Evolutionary conservation across 2,888 invertebrate genomes (phyloP).

Genomic region (Lydus trimaculatus): DNA sequence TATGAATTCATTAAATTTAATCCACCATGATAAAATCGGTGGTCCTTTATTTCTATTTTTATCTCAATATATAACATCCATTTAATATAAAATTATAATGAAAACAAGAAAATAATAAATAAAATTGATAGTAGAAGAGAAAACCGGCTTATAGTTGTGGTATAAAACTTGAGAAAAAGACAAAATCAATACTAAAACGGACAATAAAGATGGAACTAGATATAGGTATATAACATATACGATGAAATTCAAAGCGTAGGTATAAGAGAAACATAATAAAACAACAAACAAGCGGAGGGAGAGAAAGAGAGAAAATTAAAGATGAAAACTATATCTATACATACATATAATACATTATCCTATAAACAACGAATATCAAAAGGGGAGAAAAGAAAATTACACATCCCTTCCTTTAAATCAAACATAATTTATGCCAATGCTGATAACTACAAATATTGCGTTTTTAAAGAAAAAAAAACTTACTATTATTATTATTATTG

Average conservation of each 20-base stretch:
- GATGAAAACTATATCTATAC: neutral
- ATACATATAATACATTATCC: neutral
- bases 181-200: constrained; percentile 3
- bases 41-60: no score
- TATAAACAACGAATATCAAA: neutral
- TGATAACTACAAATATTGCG: no score
- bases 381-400: neutral
- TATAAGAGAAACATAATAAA: neutral
- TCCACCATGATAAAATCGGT: no score
- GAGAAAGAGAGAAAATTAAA: neutral
- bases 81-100: neutral
- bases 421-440: neutral
- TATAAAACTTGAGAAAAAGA: neutral
- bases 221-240: neutral
- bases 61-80: no score
- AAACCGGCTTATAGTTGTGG: neutral
- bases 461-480: neutral
- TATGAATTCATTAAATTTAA: no score
- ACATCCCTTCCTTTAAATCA: neutral
- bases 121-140: neutral
- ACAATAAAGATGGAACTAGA: neutral
- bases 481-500: no score
- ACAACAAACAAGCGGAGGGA: neutral
- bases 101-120: neutral
- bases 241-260: neutral